phyloP scores from a whole-genome alignment of 1,140 invertebrate genomes.

The Subanguina moxae region DNA sequence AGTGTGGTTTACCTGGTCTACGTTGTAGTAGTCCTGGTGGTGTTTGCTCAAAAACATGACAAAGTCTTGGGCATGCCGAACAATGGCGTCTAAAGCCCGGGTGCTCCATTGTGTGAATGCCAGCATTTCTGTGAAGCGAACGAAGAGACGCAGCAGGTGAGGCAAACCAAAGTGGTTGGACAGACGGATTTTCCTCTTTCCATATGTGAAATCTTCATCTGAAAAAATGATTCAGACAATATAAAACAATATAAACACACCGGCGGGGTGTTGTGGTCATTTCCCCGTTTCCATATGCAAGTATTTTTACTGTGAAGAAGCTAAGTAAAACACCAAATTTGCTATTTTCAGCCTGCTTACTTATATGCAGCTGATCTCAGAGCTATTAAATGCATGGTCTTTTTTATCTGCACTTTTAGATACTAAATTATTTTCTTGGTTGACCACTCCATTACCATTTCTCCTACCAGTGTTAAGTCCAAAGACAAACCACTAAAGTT shows the following conservation, averaged over 20 bases:
- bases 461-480: conserved; percentile 33
- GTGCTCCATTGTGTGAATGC: conserved; percentile 30
- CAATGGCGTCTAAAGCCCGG: conserved; percentile 31
- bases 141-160: conserved; percentile 31
- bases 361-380: neutral
- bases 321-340: neutral
- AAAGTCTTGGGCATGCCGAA: conserved; percentile 36
- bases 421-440: conserved; percentile 25
- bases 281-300: conserved; percentile 10
- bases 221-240: too few relatives aligned
- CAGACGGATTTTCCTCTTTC: conserved; percentile 20
- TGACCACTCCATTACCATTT: conserved; percentile 29
- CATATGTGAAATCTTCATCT: conserved; percentile 1
- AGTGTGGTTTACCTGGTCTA: conserved; percentile 11
- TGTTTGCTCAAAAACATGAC: conserved; percentile 33
- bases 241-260: too few relatives aligned
- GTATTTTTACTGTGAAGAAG: conserved; percentile 7
- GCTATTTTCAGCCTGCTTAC: neutral
- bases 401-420: neutral
- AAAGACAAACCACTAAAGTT: neutral
- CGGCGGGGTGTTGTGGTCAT: conserved; percentile 59
- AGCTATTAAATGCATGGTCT: neutral
- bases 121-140: conserved; percentile 36
- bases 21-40: conserved; percentile 24
- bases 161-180: conserved; percentile 34